These are phyloP conservation scores for Drosophila auraria DNA, from an alignment of 1,140 invertebrate genomes.

Conservation along the genomic window DNA sequence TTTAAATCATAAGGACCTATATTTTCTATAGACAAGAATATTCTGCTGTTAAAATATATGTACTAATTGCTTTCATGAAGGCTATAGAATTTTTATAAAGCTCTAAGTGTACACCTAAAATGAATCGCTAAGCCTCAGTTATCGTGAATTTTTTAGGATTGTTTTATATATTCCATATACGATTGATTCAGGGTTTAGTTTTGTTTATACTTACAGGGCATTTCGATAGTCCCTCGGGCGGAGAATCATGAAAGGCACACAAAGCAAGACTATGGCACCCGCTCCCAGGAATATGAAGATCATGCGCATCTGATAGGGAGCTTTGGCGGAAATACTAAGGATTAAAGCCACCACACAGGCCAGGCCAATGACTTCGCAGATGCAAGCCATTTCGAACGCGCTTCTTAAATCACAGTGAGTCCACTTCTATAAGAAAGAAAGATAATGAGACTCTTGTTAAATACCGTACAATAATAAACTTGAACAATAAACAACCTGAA, in stretches of 20 bases:
- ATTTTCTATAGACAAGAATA: no score
- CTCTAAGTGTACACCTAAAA: no score
- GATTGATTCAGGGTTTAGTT: no score
- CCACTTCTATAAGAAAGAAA: conserved; percentile 22
- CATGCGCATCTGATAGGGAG: conserved; percentile 88
- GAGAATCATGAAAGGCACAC: conserved; percentile 91
- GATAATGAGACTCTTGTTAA: not conserved
- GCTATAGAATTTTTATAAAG: no score
- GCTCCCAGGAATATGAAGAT: conserved; percentile 87
- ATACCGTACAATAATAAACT: not conserved
- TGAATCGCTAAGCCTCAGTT: no score
- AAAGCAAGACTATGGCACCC: conserved; percentile 87
- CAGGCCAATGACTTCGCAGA: conserved; percentile 79
- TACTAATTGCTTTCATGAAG: no score
- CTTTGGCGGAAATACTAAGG: conserved; percentile 86
- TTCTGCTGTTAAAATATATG: no score
- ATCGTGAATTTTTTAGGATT: no score
- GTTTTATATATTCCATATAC: no score
- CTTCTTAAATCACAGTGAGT: not conserved
- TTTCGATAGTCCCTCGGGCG: conserved; percentile 90
- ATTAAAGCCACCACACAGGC: conserved; percentile 84
- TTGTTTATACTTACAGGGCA: conserved; percentile 88
- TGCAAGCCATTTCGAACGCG: conserved; percentile 58
- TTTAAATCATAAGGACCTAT: no score
- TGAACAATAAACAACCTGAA: not conserved